phyloP scores from a whole-genome alignment of 2,113 vertebrate genomes.

The Hipposideros armiger region DNA sequence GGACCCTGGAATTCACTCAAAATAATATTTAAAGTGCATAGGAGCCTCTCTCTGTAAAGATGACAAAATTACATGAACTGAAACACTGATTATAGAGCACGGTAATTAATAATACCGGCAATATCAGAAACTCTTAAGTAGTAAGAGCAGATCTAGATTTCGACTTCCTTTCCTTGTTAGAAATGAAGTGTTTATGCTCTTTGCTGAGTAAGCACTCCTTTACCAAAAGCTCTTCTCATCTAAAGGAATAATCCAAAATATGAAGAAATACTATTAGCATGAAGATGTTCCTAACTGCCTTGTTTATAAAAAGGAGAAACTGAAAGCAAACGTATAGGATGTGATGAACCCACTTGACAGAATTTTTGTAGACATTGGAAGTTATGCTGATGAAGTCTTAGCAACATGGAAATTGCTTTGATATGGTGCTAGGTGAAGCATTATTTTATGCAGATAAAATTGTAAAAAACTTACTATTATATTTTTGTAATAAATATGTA shows the following conservation, averaged over 20 bases:
- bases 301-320: neutral
- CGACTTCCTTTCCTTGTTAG: neutral
- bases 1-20: constrained; percentile 6
- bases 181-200: neutral
- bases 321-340: neutral
- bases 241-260: neutral
- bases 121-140: neutral
- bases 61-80: constrained; percentile 21
- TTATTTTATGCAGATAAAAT: neutral
- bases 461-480: neutral
- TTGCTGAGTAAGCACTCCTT: neutral
- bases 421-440: neutral
- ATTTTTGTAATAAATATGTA: constrained; percentile 10
- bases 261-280: neutral
- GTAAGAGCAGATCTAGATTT: neutral
- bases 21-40: neutral
- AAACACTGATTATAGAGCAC: neutral
- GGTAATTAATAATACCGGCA: neutral
- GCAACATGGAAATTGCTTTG: neutral
- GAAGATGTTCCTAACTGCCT: neutral
- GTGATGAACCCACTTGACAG: too few species aligned
- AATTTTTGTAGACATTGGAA: neutral
- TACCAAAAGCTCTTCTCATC: neutral
- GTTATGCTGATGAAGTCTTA: neutral
- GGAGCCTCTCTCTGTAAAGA: neutral